Conservation (phyloP, 2,888 invertebrate species). For the Lypha dubia region DNA sequence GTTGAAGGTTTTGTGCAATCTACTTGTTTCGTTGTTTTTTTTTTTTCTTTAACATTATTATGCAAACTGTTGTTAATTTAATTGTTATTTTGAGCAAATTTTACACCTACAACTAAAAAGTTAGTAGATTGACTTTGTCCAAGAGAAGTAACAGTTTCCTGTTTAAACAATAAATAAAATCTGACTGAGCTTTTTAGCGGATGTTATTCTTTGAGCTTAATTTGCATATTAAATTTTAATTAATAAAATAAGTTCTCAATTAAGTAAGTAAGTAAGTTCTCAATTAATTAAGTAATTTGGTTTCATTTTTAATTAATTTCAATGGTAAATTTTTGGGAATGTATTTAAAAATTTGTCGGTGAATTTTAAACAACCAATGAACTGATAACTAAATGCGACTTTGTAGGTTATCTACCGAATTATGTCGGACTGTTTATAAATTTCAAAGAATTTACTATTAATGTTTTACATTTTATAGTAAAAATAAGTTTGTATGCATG, state of each 20-base stretch:
- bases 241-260: not conserved
- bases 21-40: too few relatives aligned
- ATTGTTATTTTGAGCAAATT: not conserved
- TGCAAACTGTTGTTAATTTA: constrained; percentile 30
- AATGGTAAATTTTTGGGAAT: too few relatives aligned
- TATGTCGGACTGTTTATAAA: too few relatives aligned
- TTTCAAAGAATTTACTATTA: too few relatives aligned
- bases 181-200: not conserved
- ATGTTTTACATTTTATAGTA: too few relatives aligned
- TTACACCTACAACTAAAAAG: constrained; percentile 27
- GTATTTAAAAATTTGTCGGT: too few relatives aligned
- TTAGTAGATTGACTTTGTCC: not conserved
- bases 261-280: too few relatives aligned
- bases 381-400: too few relatives aligned
- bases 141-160: not conserved
- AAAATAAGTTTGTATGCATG: too few relatives aligned
- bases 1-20: not conserved
- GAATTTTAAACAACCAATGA: too few relatives aligned
- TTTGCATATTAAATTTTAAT: not conserved
- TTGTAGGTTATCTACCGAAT: too few relatives aligned
- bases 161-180: not conserved
- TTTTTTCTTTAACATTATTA: constrained; percentile 4
- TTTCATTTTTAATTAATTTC: too few relatives aligned
- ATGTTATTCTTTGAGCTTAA: not conserved
- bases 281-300: not conserved